Base-by-base conservation (phyloP, 2,797 vertebrate species). In the Brotula barbata region DNA sequence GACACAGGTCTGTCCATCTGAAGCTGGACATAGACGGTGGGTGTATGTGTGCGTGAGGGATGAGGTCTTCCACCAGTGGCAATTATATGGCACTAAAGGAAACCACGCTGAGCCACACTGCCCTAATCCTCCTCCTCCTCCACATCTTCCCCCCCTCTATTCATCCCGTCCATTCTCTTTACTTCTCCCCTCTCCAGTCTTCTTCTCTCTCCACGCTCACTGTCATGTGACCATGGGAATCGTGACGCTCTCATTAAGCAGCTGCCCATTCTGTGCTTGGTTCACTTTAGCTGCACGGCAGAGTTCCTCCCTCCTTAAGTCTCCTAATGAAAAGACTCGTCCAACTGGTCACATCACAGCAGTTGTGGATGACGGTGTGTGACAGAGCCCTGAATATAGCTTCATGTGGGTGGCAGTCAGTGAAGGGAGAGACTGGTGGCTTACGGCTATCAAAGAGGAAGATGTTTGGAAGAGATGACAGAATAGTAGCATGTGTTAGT, bases 301-400 rank as follows among this genome's bases (percentile, higher is more conserved):
- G 23, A 54, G 34, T 5, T 25, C 34, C 17, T 12, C 40, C 41
- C 56, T 16, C 46, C n/a, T 23, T 3, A 20, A 71, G 45, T 42
- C 42, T 65, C 40, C 46, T 12, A 48, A 66, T 57, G 70, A 75
- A 78, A 77, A 64, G 19, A 75, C 39, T 44, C 3, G 14, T 43
- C 55, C 56, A 64, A 49, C 54, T 55, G 74, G 72, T 77, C 75
- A 58, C 63, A 64, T 81, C 67, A 70, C 73, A 56, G 70, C 51
- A 55, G 51, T 70, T 56, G 43, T 50, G 57, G 56, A 64, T 67
- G 71, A 67, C 43, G 10, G 52, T 55, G 53, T 57, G 74, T 63
- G 60, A 57, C 31, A 37, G 39, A 56, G 50, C 28, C 33, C 31
- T 67, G 61, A 37, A 33, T 63, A 64, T 10, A 8, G 61, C 47